Conservation (phyloP, 1,140 invertebrate species). For the Drosophila kepulauana region DNA sequence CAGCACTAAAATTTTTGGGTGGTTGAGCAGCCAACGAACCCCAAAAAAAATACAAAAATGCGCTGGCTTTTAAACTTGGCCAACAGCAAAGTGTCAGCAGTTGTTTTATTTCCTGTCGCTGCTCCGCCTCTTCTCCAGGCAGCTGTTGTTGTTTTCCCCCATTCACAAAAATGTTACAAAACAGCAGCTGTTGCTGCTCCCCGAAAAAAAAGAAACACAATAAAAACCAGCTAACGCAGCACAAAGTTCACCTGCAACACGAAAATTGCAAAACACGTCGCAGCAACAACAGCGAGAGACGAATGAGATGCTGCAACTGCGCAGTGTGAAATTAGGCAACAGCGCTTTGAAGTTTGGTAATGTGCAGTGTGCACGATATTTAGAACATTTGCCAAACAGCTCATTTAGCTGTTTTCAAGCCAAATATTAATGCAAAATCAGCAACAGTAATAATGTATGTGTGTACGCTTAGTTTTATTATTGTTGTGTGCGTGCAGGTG, state of each 20-base stretch:
- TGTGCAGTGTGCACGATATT: conserved; percentile 15
- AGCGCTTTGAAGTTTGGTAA: conserved; percentile 36
- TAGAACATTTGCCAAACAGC: conserved; percentile 48
- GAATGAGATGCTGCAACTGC: conserved; percentile 31
- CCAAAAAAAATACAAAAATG: conserved; percentile 10
- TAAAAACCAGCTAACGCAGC: conserved; percentile 34
- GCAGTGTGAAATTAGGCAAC: conserved; percentile 19
- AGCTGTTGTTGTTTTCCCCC: conserved; percentile 13
- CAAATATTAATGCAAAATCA: conserved; percentile 35
- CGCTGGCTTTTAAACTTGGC: conserved; percentile 19
- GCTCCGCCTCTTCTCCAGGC: conserved; percentile 12
- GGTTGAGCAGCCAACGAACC: not conserved
- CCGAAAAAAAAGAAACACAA: conserved; percentile 24
- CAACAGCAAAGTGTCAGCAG: conserved; percentile 43
- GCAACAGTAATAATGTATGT: conserved; percentile 9
- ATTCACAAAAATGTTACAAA: conserved; percentile 37
- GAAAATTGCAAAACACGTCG: conserved; percentile 17
- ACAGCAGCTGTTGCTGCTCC: conserved; percentile 29
- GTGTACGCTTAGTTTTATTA: conserved; percentile 1
- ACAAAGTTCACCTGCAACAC: conserved; percentile 47
- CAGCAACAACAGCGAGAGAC: not conserved
- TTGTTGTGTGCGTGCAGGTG: conserved; percentile 49
- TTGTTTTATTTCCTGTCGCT: conserved; percentile 37
- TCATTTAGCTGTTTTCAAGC: conserved; percentile 36
- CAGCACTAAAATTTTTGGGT: conserved; percentile 39